Evolutionary conservation across 2,113 vertebrate genomes (phyloP).

Genomic region (Dicentrarchus labrax): DNA sequence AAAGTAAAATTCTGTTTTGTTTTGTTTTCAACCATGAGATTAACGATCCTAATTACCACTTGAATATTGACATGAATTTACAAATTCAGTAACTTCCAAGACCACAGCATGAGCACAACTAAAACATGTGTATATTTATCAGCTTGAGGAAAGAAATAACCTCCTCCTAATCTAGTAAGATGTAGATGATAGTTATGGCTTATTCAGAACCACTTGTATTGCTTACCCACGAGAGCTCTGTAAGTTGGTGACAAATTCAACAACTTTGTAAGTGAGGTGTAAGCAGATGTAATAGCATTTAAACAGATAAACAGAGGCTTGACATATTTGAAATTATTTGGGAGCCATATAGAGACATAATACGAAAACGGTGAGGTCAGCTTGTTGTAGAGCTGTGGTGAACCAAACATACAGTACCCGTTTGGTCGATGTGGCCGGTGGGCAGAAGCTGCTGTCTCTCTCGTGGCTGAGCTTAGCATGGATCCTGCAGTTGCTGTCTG

Average conservation of each 20-base stretch:
- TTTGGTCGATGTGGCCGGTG: conserved; percentile 65
- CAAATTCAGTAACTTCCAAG: conserved; percentile 3
- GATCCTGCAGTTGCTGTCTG: conserved; percentile 35
- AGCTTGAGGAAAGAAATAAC: too few species aligned
- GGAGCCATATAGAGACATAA: neutral
- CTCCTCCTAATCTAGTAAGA: too few species aligned
- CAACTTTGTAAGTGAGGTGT: conserved; percentile 1
- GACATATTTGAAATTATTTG: neutral
- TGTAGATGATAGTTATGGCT: neutral
- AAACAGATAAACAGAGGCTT: conserved; percentile 1
- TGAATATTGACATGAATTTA: neutral
- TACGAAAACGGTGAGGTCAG: neutral
- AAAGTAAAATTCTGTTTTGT: neutral
- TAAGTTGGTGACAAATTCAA: neutral
- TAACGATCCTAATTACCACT: neutral
- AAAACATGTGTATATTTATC: neutral
- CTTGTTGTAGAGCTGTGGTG: neutral
- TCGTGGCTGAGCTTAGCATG: conserved; percentile 34
- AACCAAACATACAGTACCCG: conserved; percentile 67
- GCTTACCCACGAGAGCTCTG: neutral
- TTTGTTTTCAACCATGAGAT: conserved; percentile 1
- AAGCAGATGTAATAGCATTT: neutral
- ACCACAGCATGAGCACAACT: neutral
- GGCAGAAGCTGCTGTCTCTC: conserved; percentile 59
- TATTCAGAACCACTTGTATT: neutral